Base-by-base conservation (phyloP, 2,888 invertebrate genomes). In the Synanthedon tipuliformis region DNA sequence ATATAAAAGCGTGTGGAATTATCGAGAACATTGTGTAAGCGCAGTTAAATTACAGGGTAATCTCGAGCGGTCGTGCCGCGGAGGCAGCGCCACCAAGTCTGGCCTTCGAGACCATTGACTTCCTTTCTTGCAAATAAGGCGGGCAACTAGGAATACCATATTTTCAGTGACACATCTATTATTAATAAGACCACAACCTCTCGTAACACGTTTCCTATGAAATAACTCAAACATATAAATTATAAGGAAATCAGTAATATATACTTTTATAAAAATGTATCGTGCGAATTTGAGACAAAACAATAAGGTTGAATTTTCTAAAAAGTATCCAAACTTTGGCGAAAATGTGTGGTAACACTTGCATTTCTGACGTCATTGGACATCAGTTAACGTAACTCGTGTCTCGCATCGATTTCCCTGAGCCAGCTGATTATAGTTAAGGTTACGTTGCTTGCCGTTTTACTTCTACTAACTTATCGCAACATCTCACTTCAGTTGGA, bases 1-100 rank as follows among this genome's bases (percentile, higher is more conserved):
- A 50, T 50, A 50, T 45, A 57, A 57, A 59, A 61, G 59, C 60
- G 59, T 10, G 34, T 34, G 34, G 2, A 34, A 8, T 55, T 57
- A 66, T 79, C 78, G 78, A 79, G 77, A 79, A 79, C 73, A 71
- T 67, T 61, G 66, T 64, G 77, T 79, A 77, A 71, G 63, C 66
- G 68, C 65, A 54, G 66, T 71, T 74, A 78, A 52, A 78, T 75
- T 75, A 75, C 69, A 71, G 71, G 61, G 70, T 78, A 75, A 77
- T 79, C 71, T 71, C 62, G 69, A 61, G 63, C 62, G 69, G 60
- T 64, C 64, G 68, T 64, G 63, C 63, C 60, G 68, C 61, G 62
- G 66, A 59, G 63, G 62, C 61, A 77, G 78, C 81, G 81, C 79
- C 81, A 61, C 56, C 54, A 61, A 65, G 81, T 81, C 81, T 81